Base-by-base conservation (phyloP, 2,888 invertebrate genomes). In the Maniola hyperantus region DNA sequence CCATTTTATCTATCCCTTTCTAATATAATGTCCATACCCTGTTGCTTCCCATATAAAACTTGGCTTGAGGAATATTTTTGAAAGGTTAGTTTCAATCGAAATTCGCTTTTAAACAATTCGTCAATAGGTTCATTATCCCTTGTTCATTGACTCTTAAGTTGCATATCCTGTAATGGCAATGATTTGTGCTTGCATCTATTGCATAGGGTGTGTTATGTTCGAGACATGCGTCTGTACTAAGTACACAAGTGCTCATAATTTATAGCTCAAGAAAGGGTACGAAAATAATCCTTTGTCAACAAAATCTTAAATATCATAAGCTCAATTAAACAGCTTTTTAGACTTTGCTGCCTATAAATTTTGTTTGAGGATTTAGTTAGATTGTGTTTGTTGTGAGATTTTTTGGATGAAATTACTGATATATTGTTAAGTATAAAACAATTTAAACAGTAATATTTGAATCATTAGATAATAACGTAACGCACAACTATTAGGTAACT, bases 231-330 rank as follows among this genome's bases (percentile, higher is more conserved):
- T 70, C 72, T 74, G 69, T 82, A 79, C 79, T 74, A 77, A 80
- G 79, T 79, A 82, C 83, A 83, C 79, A 78, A 81, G 78, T 83
- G 80, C 81, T 79, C 80, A 84, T 88, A 89, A 91, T 90, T 91
- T 91, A 91, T 86, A 76, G 68, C 68, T 72, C 72, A 85, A 87
- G 87, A 87, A 86, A 88, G 88, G 89, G 90, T 88, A 77, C 72
- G 73, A 80, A 26, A 81, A 80, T 85, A 84, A 89, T 78, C 84
- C 78, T 85, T 84, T 89, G 90, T 89, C 81, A 86, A 88, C 84
- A 83, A 82, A 85, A 89, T 89, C 87, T 91, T 91, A 83, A 84
- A 88, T 85, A 86, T 88, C 89, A 81, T 85, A 87, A 83, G 83
- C 79, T 71, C 80, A 86, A 87, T 88, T 86, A 84, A 87, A 79